Conservation (phyloP, 2,113 vertebrate genomes). For the Dasyornis broadbenti region DNA sequence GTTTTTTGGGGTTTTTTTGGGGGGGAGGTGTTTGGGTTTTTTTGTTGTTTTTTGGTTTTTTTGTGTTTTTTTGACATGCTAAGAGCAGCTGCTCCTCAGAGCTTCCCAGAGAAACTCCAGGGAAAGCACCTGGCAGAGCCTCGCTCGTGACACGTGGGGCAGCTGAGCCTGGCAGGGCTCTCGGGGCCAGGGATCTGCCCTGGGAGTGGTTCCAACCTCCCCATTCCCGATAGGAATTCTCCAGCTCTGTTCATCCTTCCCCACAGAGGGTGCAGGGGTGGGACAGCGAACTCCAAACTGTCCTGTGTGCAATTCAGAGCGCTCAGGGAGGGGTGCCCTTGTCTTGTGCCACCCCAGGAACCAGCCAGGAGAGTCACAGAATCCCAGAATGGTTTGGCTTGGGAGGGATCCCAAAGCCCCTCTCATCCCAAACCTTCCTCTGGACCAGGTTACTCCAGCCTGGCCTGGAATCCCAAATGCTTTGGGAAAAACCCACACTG, state of each 20-base stretch:
- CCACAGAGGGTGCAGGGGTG: background rate
- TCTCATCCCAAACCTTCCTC: background rate
- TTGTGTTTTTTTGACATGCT: background rate
- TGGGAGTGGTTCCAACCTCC: background rate
- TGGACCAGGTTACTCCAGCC: background rate
- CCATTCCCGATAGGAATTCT: background rate
- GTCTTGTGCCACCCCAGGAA: background rate
- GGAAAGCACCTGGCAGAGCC: background rate
- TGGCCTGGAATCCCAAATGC: background rate
- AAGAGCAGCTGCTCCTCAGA: background rate
- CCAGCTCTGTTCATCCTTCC: background rate
- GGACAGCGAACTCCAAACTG: background rate
- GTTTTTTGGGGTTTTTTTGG: too few relatives aligned
- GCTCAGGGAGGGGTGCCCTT: background rate
- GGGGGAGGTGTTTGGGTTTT: too few relatives aligned
- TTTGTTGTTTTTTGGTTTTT: background rate
- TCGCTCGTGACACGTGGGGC: fast-evolving
- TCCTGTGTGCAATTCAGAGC: background rate
- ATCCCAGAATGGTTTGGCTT: background rate
- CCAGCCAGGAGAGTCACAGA: background rate
- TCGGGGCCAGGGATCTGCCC: fast-evolving
- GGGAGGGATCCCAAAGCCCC: background rate
- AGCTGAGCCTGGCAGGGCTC: background rate
- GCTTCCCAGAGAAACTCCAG: background rate
- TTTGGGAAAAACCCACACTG: background rate